Evolutionary conservation across 2,888 invertebrate genomes (phyloP), one percentile per base, ranked within the genome.

Genomic region (Ichneumoninae sp.): DNA sequence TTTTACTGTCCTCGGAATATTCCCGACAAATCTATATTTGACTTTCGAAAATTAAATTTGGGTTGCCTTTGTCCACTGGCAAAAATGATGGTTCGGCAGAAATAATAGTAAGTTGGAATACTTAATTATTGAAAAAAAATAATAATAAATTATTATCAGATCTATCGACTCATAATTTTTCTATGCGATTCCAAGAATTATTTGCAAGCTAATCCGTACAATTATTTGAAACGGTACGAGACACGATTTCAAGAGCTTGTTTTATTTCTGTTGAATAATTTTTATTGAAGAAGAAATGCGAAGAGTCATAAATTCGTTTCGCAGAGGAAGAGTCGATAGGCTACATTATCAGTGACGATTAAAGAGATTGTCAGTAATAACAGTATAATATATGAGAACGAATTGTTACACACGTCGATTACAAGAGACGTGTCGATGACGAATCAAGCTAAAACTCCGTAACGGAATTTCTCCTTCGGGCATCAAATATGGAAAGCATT

Each of bases 381-480:
- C 57, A 71, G 52, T 77, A 16, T 71, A 80, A 81, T 74, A 76
- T 71, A 57, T 16, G 22, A 50, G 69, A 77, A 6, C 70, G 70
- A 79, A 74, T 78, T 62, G 10, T 52, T 19, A 68, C 16, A 78
- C 74, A 47, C 6, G 22, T 33, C 52, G 44, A 57, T 83, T 65
- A 65, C 54, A 54, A 60, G 52, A 44, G 44, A 74, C 52, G 60
- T 40, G 68, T 52, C 62, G 60, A 79, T 79, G 83, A 83, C 83
- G 79, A 83, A 83, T 83, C 22, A 71, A 40, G n/a, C 47, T 33
- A 13, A 66, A 66, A 57, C 54, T n/a, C 40, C 75, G 69, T 52
- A 70, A 71, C 57, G 75, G 81, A 75, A 83, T 83, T 80, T 78
- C 69, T 83, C 75, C 76, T 75, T 83, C 71, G 71, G 71, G 75